phyloP scores from a whole-genome alignment of 2,888 invertebrate genomes.

The Pantelozetes paolii region DNA sequence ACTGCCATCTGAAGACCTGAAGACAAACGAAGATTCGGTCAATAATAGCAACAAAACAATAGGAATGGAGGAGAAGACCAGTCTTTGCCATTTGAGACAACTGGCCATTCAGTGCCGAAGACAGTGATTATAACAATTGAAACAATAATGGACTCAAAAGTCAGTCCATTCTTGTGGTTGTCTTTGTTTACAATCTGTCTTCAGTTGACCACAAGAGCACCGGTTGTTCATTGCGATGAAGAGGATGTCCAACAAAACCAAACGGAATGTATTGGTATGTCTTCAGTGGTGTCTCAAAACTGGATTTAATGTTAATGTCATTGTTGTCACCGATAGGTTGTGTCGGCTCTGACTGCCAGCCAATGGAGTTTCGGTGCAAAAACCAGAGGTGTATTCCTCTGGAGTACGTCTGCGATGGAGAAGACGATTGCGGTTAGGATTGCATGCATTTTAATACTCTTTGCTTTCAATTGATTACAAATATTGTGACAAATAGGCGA shows the following conservation, averaged over 20 bases:
- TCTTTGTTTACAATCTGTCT: neutral
- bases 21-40: neutral
- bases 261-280: conserved; percentile 28
- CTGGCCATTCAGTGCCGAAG: neutral
- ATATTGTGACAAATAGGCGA: conserved; percentile 51
- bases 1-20: neutral
- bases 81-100: neutral
- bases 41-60: conserved; percentile 10
- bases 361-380: conserved; percentile 67
- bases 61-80: conserved; percentile 21
- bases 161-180: neutral
- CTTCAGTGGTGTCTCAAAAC: neutral
- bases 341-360: conserved; percentile 56
- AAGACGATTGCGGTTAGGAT: conserved; percentile 24
- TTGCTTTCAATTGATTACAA: too few relatives aligned
- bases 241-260: neutral
- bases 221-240: neutral
- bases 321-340: conserved; percentile 29
- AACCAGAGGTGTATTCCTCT: conserved; percentile 67
- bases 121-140: neutral
- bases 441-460: too few relatives aligned
- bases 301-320: neutral
- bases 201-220: neutral
- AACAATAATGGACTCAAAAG: neutral
- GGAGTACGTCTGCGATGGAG: conserved; percentile 66